Evolutionary conservation across 2,797 vertebrate genomes (phyloP), one percentile per base, ranked within the genome.

Genomic region (Sciaenops ocellatus): DNA sequence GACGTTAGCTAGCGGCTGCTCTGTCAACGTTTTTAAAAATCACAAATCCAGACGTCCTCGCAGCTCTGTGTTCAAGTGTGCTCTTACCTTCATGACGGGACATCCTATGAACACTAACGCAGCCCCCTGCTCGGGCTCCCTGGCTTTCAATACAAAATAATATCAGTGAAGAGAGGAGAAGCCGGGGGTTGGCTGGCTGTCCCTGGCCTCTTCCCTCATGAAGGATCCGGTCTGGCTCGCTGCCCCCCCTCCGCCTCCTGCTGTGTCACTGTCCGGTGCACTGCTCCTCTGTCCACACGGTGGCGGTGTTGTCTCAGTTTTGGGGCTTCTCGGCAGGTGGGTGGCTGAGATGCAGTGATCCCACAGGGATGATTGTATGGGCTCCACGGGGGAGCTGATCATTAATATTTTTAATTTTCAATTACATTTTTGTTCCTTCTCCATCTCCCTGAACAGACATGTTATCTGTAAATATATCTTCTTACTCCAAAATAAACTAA

Each of bases 11-110:
- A 60, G 52, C 78, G 66, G 20, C 0, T 66, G 75, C 73, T 64
- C 74, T 83, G 83, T 66, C 79, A 89, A 68, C 84, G 81, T 55
- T 83, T 79, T 54, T 47, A 16, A 30, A 38, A 38, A 38, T 44
- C 26, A 28, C 55, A 75, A 47, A 85, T 65, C 22, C 51, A 11
- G 55, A 55, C 18, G 20, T 2, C 50, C n/a, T 68, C 47, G 6
- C 30, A 5, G 7, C 71, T 59, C 74, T n/a, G 78, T 15, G 54
- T 3, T 61, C 13, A 61, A 1, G 60, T 41, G 60, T 47, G 0
- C 3, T 54, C 93, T 93, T 94, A 97, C 97, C 97, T 97, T 97
- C 97, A 97, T 97, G 96, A 91, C 96, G 96, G 96, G 96, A 97
- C 97, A 97, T 97, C 96, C 96, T 97, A 95, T 81, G 88, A 51